Base-by-base conservation (phyloP, 2,113 vertebrate genomes). In the Terrapene triunguis region DNA sequence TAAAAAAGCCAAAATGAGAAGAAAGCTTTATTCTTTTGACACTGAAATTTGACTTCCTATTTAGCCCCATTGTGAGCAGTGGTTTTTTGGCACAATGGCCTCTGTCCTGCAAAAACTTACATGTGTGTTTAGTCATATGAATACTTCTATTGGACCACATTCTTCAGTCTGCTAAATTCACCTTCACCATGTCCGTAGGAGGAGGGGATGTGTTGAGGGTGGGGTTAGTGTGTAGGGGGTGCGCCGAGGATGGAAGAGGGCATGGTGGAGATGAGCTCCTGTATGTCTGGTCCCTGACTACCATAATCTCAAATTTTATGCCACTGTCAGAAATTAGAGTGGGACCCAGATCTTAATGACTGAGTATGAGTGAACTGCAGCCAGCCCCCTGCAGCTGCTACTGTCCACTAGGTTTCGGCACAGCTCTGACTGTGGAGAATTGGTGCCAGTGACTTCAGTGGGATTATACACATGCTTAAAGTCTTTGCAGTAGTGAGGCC, bases 1-100 rank as follows among this genome's bases (percentile, higher is more conserved):
- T 16, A 94, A 96, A 91, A 29, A 94, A 74, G 0, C 3, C 10
- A 32, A 80, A 88, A 10, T 89, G 51, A 84, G 47, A 94, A 76
- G 3, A 88, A 0, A 78, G 24, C 32, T 14, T 96, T 89, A 90
- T 65, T 42, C 42, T 2, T 62, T 62, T 17, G 54, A 29, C 14
- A 57, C 11, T 19, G n/a, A 84, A 22, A 84, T 44, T 6, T 48
- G 10, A 50, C 11, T 69, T 88, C 27, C 24, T 72, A 8, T 88
- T 95, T 92, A 93, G 87, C 35, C 22, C 24, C 10, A 53, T 32
- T 8, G 21, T n/a, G 47, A 25, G 62, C 72, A 55, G 51, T 25
- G 80, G 53, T 38, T 27, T 9, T 62, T 72, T 65, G 8, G n/a
- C 55, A 62, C 12, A 80, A 48, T 2, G n/a, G n/a, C 19, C 51